Evolutionary conservation across 2,888 invertebrate species (phyloP), one percentile per base, ranked within the genome.

Genomic region (Drosophila prolongata): DNA sequence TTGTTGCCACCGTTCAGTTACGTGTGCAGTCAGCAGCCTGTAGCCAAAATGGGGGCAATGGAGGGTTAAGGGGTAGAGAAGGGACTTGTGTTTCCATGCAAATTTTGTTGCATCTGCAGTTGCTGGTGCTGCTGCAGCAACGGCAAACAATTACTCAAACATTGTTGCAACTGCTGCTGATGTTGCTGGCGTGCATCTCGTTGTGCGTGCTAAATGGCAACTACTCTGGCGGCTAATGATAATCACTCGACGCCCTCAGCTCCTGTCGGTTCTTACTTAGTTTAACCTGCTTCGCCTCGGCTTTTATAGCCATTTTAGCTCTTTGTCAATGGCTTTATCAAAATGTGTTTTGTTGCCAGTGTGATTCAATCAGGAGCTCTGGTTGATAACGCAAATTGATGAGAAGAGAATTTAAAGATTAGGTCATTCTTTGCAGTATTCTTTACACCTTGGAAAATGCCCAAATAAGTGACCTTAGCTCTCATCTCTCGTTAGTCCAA

Each of bases 81-180:
- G 8, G 43, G 13, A 14, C 30, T n/a, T 59, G 54, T 53, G 75
- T 54, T 75, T 74, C 74, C 70, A 83, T 83, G 83, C 87, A 83
- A 89, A 83, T 83, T 85, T 78, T 72, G 83, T 68, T 87, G 83
- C 78, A 78, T 59, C 71, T 78, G 67, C 67, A 58, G 58, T 42
- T 52, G 58, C 65, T 62, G 52, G 43, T 54, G 74, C 35, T 35
- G 52, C 43, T 70, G 67, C 87, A 24, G 59, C 76, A 70, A 67
- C 65, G 62, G 88, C 87, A 79, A 82, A 89, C 83, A 87, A 83
- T 83, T 83, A 83, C 80, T 83, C 89, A 88, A 80, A 89, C 85
- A 84, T 87, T 87, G 85, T 84, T 84, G 85, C 77, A 73, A 60
- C 75, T 74, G 73, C 74, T 55, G 38, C 30, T 50, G 40, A 14